These are phyloP conservation scores for Lycaena phlaeas DNA, from an alignment of 2,888 invertebrate genomes.

Conservation along the genomic window DNA sequence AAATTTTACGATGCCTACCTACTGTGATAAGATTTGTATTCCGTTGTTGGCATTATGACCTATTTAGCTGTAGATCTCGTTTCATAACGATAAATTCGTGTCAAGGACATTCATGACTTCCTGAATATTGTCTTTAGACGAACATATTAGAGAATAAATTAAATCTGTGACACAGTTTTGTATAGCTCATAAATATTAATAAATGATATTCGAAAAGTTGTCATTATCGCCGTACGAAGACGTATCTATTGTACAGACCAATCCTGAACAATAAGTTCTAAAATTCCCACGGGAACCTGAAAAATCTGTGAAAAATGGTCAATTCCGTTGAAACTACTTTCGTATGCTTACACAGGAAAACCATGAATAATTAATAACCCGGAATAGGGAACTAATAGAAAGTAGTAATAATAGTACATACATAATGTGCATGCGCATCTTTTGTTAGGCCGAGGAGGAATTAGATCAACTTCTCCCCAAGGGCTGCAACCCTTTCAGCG, in stretches of 20 bases:
- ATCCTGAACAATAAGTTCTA: not conserved
- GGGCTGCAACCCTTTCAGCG: constrained; percentile 36
- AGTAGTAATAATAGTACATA: not conserved
- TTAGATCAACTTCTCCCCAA: constrained; percentile 38
- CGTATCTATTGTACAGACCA: no score
- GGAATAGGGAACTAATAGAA: not conserved
- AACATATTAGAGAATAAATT: no score
- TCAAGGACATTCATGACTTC: no score
- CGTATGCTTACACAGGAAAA: constrained; percentile 1
- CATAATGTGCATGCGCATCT: constrained; percentile 7
- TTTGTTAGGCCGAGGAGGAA: constrained; percentile 28
- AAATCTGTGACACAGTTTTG: no score
- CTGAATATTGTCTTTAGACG: no score
- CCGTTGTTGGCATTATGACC: no score
- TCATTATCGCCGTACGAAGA: no score
- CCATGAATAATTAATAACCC: constrained; percentile 13
- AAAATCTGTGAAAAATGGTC: not conserved
- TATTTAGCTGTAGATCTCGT: constrained; percentile 1
- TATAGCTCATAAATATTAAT: no score
- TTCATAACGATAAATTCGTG: not conserved
- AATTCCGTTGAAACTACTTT: not conserved
- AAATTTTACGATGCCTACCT: no score
- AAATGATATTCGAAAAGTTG: no score
- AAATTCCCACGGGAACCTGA: not conserved
- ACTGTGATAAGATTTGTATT: no score